Base-by-base conservation (phyloP, 1,140 invertebrate species). In the Harlomillsia oculata region DNA sequence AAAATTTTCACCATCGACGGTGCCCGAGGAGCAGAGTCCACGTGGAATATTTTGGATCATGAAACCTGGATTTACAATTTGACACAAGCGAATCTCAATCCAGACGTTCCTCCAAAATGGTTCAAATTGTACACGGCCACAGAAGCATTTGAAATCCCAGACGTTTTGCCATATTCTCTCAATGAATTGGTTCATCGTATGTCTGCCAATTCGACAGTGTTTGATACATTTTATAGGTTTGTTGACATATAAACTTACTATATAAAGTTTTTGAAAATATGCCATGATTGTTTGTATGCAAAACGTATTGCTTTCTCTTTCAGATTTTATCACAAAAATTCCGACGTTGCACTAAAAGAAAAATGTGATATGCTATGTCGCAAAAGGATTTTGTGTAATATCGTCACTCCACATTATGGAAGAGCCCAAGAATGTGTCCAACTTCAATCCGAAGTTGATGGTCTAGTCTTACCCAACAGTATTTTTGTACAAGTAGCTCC, bases 1-100 rank as follows among this genome's bases (percentile, higher is more conserved):
- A 71, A 80, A 58, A 77, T 83, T 32, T 83, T 80, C 67, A 74
- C 73, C 14, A 67, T 80, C 3, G 79, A 82, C 65, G 80, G 78
- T 4, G 73, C 40, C 1, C 29, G 60, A 11, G 57, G 60, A n/a
- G 8, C 25, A 4, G 37, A 53, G 2, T 60, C 60, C 1, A 62
- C 53, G 3, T 62, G 30, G 36, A 21, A 57, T 54, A 53, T 79
- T 16, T 49, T 79, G 5, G 78, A 81, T 56, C 76, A 77, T 60
- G 74, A 78, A 53, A 79, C 78, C 1, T 80, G 76, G 70, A 75
- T 75, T 39, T 69, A 77, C 51, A 75, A 81, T 65, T 61, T 81
- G 23, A 74, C 73, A 5, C 69, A 73, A 56, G 76, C 78, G 1
- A 81, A 80, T 66, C 30, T 67, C 6, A 62, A 67, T 54, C 62